Evolutionary conservation across 2,113 vertebrate species (phyloP).

Genomic region (Austrofundulus limnaeus): DNA sequence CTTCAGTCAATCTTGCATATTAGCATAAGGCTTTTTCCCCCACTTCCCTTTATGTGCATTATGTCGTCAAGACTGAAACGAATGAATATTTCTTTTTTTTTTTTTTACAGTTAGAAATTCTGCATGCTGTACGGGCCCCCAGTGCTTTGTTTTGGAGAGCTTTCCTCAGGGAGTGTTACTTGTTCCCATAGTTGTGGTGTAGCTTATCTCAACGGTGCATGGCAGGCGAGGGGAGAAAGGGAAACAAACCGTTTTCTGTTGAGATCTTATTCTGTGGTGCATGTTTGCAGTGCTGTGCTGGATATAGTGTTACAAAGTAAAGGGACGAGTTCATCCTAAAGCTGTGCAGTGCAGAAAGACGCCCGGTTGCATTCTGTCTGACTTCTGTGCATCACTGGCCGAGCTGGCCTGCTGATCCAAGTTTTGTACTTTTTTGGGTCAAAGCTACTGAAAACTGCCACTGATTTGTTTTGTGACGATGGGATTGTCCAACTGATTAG

Average conservation of each 20-base stretch:
- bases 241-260: slow-evolving; percentile 53
- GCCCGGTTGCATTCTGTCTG: slow-evolving; percentile 30
- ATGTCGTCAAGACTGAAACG: slow-evolving; percentile 28
- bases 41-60: slow-evolving; percentile 51
- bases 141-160: slow-evolving; percentile 51
- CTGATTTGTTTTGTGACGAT: slow-evolving; percentile 70
- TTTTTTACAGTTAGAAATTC: slow-evolving; percentile 36
- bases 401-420: slow-evolving; percentile 19
- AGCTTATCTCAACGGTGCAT: slow-evolving; percentile 63
- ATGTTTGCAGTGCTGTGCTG: slow-evolving; percentile 44
- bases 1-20: slow-evolving; percentile 58
- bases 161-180: slow-evolving; percentile 55
- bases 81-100: slow-evolving; percentile 38
- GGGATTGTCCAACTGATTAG: slow-evolving; percentile 78
- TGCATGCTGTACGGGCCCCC: slow-evolving; percentile 29
- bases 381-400: slow-evolving; percentile 40
- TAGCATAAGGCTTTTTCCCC: slow-evolving; percentile 54
- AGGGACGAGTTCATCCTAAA: slow-evolving; percentile 46
- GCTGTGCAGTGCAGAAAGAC: slow-evolving; percentile 35
- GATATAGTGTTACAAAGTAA: slow-evolving; percentile 29
- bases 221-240: slow-evolving; percentile 31
- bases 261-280: slow-evolving; percentile 46
- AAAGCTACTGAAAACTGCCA: background rate
- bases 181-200: slow-evolving; percentile 45
- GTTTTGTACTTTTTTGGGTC: too few species aligned